Percentiles rank a stretch among this genome's conserved stretches.
These are phyloP conservation scores for Margaritifera margaritifera DNA, from an alignment of 2,888 invertebrate genomes.

Conservation along the genomic window DNA sequence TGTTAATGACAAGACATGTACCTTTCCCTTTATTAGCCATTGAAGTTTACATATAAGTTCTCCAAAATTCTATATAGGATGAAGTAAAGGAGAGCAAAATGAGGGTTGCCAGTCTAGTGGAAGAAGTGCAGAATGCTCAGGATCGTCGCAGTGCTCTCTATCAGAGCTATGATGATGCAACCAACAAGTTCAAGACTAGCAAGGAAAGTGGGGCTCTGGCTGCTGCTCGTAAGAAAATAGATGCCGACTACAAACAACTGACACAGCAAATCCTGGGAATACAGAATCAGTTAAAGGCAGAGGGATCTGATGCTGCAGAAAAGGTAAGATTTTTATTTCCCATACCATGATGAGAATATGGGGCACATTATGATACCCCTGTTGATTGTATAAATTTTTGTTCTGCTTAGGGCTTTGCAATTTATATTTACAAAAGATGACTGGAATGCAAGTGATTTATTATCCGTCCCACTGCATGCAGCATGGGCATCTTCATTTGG, in stretches of 20 bases:
- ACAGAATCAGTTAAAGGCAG: constrained; percentile 76
- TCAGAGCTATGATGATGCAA: constrained; percentile 78
- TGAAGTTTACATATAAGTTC: too few species aligned
- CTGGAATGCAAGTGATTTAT: too few species aligned
- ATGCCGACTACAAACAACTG: constrained; percentile 78
- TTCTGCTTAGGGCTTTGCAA: too few species aligned
- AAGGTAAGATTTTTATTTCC: constrained; percentile 72
- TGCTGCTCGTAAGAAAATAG: constrained; percentile 77
- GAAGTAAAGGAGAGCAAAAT: constrained; percentile 76
- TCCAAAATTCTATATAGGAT: constrained; percentile 68
- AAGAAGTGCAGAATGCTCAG: constrained; percentile 78
- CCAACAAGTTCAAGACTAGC: constrained; percentile 78
- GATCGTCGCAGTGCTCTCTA: constrained; percentile 78
- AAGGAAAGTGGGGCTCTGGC: constrained; percentile 76
- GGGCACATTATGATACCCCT: too few species aligned
- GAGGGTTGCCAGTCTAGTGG: constrained; percentile 74
- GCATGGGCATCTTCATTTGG: too few species aligned
- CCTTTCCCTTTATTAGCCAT: too few species aligned
- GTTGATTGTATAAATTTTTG: too few species aligned
- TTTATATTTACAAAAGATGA: too few species aligned
- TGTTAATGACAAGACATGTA: too few species aligned
- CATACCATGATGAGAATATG: too few species aligned
- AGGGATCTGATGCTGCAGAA: constrained; percentile 78
- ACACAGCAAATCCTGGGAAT: constrained; percentile 76
- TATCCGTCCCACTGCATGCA: too few species aligned